Base-by-base conservation (phyloP, 1,140 invertebrate genomes). In the Aradophagus sp. region DNA sequence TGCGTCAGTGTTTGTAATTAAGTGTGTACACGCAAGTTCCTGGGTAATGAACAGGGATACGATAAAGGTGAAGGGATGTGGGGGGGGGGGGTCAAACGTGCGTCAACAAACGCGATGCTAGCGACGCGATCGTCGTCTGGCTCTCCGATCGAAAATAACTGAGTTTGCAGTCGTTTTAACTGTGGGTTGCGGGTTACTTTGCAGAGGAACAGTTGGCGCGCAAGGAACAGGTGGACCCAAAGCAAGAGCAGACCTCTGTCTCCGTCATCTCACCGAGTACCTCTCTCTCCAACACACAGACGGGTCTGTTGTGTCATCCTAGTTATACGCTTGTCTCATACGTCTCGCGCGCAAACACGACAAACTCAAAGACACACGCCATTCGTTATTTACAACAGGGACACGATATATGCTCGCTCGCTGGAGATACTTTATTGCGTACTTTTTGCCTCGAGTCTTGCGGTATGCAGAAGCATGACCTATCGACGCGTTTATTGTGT, bases 291-390 rank as follows among this genome's bases (percentile, higher is more conserved):
- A 84, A 84, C 83, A 78, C 79, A 80, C 74, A 78, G 66, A 84
- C 74, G 81, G 84, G 83, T 86, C 83, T 86, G 83, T 85, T 86
- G 75, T 84, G 74, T 81, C 77, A 84, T 76, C 81, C 72, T 80
- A 83, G 76, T 77, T 80, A 71, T 83, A 82, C 73, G 52, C 81
- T 84, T 81, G 67, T 44, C 56, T 52, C 47, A 45, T 41, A 35
- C 52, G 58, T 63, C 50, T 58, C 50, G 20, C 47, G 56, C 50
- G 48, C 50, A 45, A 48, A 62, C 58, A 55, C 34, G 66, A 50
- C 52, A 48, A 62, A 39, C 50, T 50, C 32, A 41, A 58, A 4
- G 45, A 67, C 50, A 48, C 35, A 65, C 35, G 61, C 34, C 27
- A 56, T 39, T 45, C 47, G 44, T 62, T 62, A 48, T 52, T 52